Base-by-base conservation (phyloP, 2,113 vertebrate genomes). In the Neodon shergylaensis region DNA sequence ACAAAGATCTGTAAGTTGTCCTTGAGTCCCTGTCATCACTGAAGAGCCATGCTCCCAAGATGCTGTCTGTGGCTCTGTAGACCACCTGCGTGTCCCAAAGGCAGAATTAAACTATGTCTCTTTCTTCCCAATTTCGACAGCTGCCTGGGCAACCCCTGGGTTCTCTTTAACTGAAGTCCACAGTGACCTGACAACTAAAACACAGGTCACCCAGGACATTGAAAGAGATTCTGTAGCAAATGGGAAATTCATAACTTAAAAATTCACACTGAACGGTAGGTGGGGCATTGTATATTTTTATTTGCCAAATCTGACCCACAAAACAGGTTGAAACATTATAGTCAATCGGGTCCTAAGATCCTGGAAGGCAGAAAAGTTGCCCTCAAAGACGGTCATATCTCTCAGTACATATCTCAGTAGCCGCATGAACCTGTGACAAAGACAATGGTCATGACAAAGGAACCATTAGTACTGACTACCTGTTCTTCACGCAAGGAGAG, bases 51-150 rank as follows among this genome's bases (percentile, higher is more conserved):
- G 19, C 3, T 2, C 14, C 47, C 24, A 47, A 76, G 13, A 28
- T 10, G 10, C n/a, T 1, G 2, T 52, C 3, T 9, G 21, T 61
- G 54, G 14, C 58, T 1, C 36, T 28, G 47, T 1, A 1, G 1
- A 10, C 7, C 58, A 31, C 31, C n/a, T 44, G 5, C 11, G 26
- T 4, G 24, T 44, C 31, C 49, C 0, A 1, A n/a, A 52, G 22
- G 61, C 21, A 24, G 22, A 33, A 6, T 33, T 31, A 8, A 28
- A 44, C 5, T 5, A 8, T 0, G 0, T 28, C 39, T 21, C 47
- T 3, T 0, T 22, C 39, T 68, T 36, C n/a, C 58, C 26, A 13
- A 2, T 3, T 24, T 9, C 58, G 90, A 47, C 12, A 21, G 91
- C 73, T 42, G 0, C 24, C n/a, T 2, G 14, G 24, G 3, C 17